phyloP scores from a whole-genome alignment of 2,797 vertebrate genomes.

The Myoxocephalus aenaeus region DNA sequence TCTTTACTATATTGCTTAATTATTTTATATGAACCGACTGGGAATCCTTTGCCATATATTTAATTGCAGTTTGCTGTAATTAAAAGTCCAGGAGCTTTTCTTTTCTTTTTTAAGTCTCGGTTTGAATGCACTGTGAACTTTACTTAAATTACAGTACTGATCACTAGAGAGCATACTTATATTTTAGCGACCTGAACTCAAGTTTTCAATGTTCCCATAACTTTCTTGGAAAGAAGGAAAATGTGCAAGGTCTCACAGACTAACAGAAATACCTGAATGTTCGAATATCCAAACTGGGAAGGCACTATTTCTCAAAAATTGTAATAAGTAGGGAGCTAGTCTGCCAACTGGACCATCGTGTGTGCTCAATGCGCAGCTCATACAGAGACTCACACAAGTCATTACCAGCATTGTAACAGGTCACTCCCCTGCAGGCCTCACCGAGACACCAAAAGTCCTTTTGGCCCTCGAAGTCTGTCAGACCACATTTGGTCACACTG shows the following conservation, averaged over 20 bases:
- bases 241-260: not conserved
- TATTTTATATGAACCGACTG: slow-evolving; percentile 55
- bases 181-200: not conserved
- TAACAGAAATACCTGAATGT: not conserved
- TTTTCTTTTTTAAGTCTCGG: not conserved
- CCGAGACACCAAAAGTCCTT: slow-evolving; percentile 31
- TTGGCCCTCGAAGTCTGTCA: slow-evolving; percentile 39
- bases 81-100: slow-evolving; percentile 17
- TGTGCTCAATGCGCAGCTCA: slow-evolving; percentile 2
- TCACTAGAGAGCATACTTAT: not conserved
- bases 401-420: slow-evolving; percentile 19
- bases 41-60: slow-evolving; percentile 35
- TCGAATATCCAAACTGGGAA: slow-evolving; percentile 10
- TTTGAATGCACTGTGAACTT: slow-evolving; percentile 2
- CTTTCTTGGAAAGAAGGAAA: not conserved
- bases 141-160: not conserved
- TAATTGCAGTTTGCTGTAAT: slow-evolving; percentile 38
- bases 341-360: not conserved
- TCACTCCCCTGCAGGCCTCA: slow-evolving; percentile 15
- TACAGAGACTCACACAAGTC: slow-evolving; percentile 15
- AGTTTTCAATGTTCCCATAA: not conserved
- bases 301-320: not conserved
- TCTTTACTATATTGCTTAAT: slow-evolving; percentile 49
- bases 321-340: not conserved
- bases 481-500: slow-evolving; percentile 48